These are phyloP conservation scores for Onychostruthus taczanowskii DNA, from an alignment of 2,113 vertebrate species.

Conservation along the genomic window DNA sequence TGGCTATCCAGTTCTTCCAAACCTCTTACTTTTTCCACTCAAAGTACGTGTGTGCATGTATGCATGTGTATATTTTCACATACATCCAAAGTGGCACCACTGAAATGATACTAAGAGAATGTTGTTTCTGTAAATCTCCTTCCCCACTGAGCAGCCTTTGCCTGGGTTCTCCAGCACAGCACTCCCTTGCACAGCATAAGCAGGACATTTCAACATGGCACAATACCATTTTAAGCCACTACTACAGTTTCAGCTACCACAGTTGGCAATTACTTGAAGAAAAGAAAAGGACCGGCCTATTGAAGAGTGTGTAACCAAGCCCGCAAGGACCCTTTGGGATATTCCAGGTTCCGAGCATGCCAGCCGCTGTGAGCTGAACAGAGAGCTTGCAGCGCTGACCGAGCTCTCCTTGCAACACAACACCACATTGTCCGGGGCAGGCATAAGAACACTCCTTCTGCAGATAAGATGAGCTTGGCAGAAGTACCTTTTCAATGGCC, in stretches of 20 bases:
- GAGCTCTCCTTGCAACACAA: not conserved
- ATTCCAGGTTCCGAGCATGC: not conserved
- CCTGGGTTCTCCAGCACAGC: not conserved
- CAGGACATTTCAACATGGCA: not conserved
- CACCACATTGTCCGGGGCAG: not conserved
- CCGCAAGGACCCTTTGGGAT: not conserved
- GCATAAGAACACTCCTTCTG: not conserved
- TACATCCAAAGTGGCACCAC: not conserved
- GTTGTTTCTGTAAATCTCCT: not conserved
- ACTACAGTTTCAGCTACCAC: not conserved
- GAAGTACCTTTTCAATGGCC: not conserved
- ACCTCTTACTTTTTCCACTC: not conserved
- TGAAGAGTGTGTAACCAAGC: not conserved
- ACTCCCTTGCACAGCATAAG: not conserved
- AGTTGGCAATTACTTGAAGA: not conserved
- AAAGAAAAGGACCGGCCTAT: not conserved
- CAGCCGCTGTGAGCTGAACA: not conserved
- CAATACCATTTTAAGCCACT: not conserved
- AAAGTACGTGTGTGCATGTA: not conserved
- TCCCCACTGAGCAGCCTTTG: not conserved
- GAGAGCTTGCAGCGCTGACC: not conserved
- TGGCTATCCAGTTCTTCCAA: not conserved
- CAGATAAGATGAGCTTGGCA: not conserved
- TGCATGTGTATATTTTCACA: not conserved
- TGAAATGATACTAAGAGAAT: not conserved